A percentile compares a stretch with the other conserved stretches of the same genome.
Evolutionary conservation across 2,113 vertebrate species (phyloP).

Genomic region (Sigmodon hispidus): DNA sequence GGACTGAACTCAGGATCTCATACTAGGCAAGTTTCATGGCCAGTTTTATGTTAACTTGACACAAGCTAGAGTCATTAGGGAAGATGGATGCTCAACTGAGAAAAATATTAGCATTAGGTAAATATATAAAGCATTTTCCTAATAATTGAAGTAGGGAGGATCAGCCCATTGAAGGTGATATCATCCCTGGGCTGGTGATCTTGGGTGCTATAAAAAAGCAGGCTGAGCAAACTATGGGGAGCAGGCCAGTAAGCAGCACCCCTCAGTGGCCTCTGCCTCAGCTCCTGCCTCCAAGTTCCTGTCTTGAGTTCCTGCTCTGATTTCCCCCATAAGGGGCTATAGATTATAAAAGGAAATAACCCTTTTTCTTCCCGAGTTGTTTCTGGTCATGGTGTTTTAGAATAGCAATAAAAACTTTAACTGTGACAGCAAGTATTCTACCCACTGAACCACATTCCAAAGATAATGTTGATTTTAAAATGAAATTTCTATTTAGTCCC

Average conservation of each 20-base stretch:
- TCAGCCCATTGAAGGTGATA: neutral
- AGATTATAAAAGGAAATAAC: neutral
- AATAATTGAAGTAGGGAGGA: neutral
- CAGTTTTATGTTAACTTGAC: neutral
- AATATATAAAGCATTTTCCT: neutral
- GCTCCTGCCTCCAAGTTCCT: neutral
- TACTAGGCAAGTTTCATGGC: neutral
- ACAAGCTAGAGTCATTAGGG: neutral
- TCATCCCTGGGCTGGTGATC: too few relatives aligned
- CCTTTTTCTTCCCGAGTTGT: neutral
- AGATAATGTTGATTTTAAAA: neutral
- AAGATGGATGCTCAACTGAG: neutral
- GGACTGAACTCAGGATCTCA: neutral
- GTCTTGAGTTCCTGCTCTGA: neutral
- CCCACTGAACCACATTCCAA: neutral
- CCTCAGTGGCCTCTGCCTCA: too few relatives aligned
- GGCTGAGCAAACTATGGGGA: neutral
- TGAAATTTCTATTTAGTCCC: neutral
- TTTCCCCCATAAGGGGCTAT: neutral
- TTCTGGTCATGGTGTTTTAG: neutral
- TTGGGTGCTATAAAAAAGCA: neutral
- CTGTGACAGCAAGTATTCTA: neutral
- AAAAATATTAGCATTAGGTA: neutral
- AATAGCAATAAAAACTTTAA: neutral
- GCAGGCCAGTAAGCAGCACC: neutral